These are phyloP conservation scores for Apoda limacodes DNA, from an alignment of 2,888 invertebrate species.

Conservation along the genomic window DNA sequence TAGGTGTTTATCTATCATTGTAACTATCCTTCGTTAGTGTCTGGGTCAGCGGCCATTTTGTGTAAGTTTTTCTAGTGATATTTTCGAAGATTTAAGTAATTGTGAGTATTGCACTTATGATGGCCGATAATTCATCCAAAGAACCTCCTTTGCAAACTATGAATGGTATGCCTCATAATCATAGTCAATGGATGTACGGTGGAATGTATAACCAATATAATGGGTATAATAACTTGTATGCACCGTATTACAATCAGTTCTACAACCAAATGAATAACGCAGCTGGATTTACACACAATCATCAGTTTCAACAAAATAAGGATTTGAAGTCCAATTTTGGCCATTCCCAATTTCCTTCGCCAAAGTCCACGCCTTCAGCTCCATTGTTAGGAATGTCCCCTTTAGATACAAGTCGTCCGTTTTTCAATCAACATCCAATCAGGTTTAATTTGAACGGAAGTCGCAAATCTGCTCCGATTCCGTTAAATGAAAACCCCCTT, in stretches of 20 bases:
- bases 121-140: constrained; percentile 53
- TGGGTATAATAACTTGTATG: constrained; percentile 54
- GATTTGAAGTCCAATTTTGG: constrained; percentile 34
- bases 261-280: constrained; percentile 52
- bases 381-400: constrained; percentile 59
- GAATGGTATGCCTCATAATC: constrained; percentile 51
- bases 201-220: constrained; percentile 50
- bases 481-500: constrained; percentile 52
- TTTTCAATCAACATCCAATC: constrained; percentile 55
- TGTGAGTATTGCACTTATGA: constrained; percentile 21
- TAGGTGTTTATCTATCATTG: no score
- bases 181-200: constrained; percentile 58
- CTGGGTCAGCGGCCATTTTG: no score
- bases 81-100: constrained; percentile 18
- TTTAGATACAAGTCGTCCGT: constrained; percentile 49
- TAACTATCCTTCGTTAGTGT: no score
- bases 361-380: constrained; percentile 41
- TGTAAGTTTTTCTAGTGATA: no score
- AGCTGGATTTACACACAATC: constrained; percentile 33
- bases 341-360: constrained; percentile 41
- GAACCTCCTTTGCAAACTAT: constrained; percentile 59
- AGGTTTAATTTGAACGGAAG: constrained; percentile 57
- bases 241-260: constrained; percentile 63
- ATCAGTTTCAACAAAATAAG: constrained; percentile 45
- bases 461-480: constrained; percentile 48